Conservation (phyloP, 2,888 invertebrate species). For the Sicus ferrugineus region DNA sequence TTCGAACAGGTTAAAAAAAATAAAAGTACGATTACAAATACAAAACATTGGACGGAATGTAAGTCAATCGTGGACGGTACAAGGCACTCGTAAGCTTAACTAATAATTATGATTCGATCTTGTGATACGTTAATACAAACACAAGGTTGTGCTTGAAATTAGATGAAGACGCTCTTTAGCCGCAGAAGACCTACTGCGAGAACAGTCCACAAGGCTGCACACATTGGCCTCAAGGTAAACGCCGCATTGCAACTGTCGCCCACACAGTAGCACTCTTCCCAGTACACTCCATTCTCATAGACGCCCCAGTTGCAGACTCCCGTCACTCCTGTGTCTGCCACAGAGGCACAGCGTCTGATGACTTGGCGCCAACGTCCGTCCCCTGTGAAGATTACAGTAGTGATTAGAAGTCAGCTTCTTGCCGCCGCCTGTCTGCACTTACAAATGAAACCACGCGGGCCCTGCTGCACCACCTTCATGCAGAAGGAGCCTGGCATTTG, state of each 20-base stretch:
- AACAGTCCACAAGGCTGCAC: slow-evolving; percentile 36
- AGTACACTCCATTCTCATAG: slow-evolving; percentile 91
- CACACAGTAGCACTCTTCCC: slow-evolving; percentile 97
- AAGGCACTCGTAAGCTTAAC: background rate
- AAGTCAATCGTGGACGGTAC: background rate
- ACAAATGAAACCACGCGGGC: slow-evolving; percentile 95
- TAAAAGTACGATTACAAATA: slow-evolving; percentile 13
- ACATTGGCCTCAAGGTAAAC: slow-evolving; percentile 28
- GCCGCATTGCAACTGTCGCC: slow-evolving; percentile 83
- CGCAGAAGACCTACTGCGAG: slow-evolving; percentile 37
- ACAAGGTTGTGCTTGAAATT: background rate
- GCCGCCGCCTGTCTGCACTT: slow-evolving; percentile 66
- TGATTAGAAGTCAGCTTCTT: background rate
- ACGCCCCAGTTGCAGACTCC: slow-evolving; percentile 98
- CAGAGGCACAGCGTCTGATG: slow-evolving; percentile 86
- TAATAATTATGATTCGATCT: background rate
- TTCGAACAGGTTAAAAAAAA: too few species aligned
- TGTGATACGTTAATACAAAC: slow-evolving; percentile 13
- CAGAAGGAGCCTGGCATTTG: slow-evolving; percentile 95
- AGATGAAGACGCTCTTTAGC: background rate
- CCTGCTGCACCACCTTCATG: slow-evolving; percentile 92
- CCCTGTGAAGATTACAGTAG: slow-evolving; percentile 69
- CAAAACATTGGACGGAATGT: slow-evolving; percentile 41
- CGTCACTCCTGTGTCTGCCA: slow-evolving; percentile 89
- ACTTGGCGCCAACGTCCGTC: slow-evolving; percentile 95